Evolutionary conservation across 30 jellyfish, hydroid and myxozoan species (phyloP).

Genomic region (Cassiopea xamachana): DNA sequence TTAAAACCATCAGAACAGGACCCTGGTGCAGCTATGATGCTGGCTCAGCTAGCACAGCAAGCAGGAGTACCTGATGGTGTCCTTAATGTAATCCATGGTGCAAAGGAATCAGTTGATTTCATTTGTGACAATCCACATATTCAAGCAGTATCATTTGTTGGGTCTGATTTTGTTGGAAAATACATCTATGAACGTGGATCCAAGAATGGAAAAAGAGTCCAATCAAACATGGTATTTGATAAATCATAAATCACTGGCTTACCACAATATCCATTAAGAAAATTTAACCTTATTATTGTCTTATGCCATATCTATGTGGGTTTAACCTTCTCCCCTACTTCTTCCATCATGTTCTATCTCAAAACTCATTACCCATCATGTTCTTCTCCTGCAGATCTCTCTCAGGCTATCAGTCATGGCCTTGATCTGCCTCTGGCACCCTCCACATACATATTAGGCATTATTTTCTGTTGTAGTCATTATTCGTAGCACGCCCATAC

Average conservation of each 20-base stretch:
- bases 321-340: not conserved
- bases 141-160: conserved; percentile 92
- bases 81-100: conserved; percentile 96
- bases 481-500: not conserved
- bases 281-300: too few species aligned
- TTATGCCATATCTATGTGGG: too few species aligned
- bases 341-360: not conserved
- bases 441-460: not conserved
- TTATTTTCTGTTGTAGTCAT: not conserved
- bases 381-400: not conserved
- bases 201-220: conserved; percentile 91
- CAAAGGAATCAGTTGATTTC: conserved; percentile 92
- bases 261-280: not conserved
- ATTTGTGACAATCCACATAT: conserved; percentile 86
- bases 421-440: not conserved
- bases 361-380: not conserved
- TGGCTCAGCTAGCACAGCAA: conserved; percentile 87
- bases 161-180: conserved; percentile 92
- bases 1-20: conserved; percentile 98
- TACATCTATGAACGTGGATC: conserved; percentile 91
- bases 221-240: conserved; percentile 80
- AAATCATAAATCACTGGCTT: not conserved
- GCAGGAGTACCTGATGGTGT: conserved; percentile 99
- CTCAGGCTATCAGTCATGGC: not conserved
- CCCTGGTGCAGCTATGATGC: conserved; percentile 98